phyloP scores from a whole-genome alignment of 2,888 invertebrate species.

The Sabatieria punctata region DNA sequence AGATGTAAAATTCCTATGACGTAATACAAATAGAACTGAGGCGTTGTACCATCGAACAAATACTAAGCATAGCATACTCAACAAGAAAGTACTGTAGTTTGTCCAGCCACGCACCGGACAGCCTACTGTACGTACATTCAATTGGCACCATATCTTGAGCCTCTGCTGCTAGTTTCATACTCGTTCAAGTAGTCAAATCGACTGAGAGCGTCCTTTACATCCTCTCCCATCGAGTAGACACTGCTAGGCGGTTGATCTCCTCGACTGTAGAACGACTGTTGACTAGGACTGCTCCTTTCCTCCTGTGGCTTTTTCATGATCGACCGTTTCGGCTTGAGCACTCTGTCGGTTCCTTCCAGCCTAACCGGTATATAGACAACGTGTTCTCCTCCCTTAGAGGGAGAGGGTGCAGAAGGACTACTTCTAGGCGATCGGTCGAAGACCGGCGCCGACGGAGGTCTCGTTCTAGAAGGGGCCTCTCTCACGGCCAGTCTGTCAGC shows the following conservation, averaged over 20 bases:
- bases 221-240: constrained; percentile 11
- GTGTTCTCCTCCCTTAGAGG: neutral
- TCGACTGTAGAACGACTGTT: neutral
- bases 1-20: too few relatives aligned
- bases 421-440: neutral
- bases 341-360: neutral
- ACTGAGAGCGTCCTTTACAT: constrained; percentile 21
- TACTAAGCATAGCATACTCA: too few relatives aligned
- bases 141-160: neutral
- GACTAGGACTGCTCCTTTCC: too few relatives aligned
- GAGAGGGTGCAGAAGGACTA: neutral
- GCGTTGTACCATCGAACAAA: too few relatives aligned
- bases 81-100: too few relatives aligned
- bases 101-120: too few relatives aligned
- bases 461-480: neutral
- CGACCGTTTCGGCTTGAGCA: neutral
- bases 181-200: constrained; percentile 25
- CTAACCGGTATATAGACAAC: neutral
- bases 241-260: neutral
- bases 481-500: neutral
- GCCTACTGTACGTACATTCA: too few relatives aligned
- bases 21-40: too few relatives aligned
- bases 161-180: constrained; percentile 18
- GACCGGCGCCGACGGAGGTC: neutral
- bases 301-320: too few relatives aligned